Base-by-base conservation (phyloP, 2,888 invertebrate genomes). In the Xiphydria camelus region DNA sequence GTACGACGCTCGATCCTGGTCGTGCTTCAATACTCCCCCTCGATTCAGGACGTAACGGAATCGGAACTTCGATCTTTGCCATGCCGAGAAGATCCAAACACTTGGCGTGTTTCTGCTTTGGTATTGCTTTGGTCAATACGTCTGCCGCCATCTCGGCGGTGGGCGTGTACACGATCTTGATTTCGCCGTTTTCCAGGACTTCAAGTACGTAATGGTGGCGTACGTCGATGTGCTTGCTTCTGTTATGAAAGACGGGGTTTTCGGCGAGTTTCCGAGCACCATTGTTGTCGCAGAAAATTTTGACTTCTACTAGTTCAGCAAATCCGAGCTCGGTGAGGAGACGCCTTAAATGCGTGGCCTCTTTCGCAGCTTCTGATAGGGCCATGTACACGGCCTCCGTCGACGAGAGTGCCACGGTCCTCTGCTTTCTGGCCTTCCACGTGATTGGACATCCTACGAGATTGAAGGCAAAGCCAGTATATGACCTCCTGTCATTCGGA, bases 331-430 rank as follows among this genome's bases (percentile, higher is more conserved):
- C 42, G 3, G 7, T n/a, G 14, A 43, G 15, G 2, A 47, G 38
- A 15, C 39, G 18, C 3, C 10, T 17, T 3, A 44, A 17, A 21
- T 43, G 35, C 23, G 42, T 3, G 1, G 43, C 29, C 15, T 47
- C 40, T 19, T 47, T 43, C 2, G 43, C 12, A 4, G 43, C 43
- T 29, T 47, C 47, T 2, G 39, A 29, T 7, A 43, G 20, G 4
- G 43, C 43, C 40, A 47, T 44, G 18, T 44, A 40, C 18, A 41
- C 41, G 1, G 45, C 45, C 15, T 45, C 45, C 4, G 45, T 45
- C 6, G 45, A 45, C 10, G 40, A 43, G 17, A 47, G 19, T 2
- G 47, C 47, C 3, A 44, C 14, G 39, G 29, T 12, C 23, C 9
- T 21, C 10, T 41, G 20, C 15, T 41, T 41, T 17, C 3, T 6